A percentile compares a stretch with the other conserved stretches of the same genome.
Evolutionary conservation across 2,797 vertebrate genomes (phyloP).

Genomic region (Microctenopoma steveboyesi): DNA sequence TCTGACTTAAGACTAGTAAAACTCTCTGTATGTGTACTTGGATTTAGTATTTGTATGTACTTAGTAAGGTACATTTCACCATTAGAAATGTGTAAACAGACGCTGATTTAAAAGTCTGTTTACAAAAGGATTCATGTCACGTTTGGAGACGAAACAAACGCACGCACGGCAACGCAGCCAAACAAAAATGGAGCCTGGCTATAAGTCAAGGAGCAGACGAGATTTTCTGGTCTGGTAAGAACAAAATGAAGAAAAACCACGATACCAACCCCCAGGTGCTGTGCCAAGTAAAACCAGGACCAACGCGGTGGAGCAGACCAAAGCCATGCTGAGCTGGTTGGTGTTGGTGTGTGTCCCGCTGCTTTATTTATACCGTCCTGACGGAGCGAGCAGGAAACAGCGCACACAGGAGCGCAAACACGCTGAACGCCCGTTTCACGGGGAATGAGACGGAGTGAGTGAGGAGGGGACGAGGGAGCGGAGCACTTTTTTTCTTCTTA

Average conservation of each 20-base stretch:
- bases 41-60: not conserved
- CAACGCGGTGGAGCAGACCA: conserved; percentile 31
- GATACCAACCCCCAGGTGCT: conserved; percentile 63
- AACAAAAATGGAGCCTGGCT: conserved; percentile 55
- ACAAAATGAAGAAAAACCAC: not conserved
- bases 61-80: not conserved
- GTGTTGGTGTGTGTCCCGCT: not conserved
- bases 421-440: conserved; percentile 23
- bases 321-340: conserved; percentile 37
- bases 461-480: conserved; percentile 22
- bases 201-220: conserved; percentile 23
- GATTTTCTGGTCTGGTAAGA: not conserved
- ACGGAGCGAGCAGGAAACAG: conserved; percentile 34
- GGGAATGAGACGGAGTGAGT: conserved; percentile 4
- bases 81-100: not conserved
- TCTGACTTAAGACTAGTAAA: no score
- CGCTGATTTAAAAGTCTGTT: not conserved
- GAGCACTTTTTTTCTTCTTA: conserved; percentile 45
- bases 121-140: not conserved
- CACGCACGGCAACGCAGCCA: not conserved
- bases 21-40: no score
- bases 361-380: conserved; percentile 11
- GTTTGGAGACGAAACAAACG: conserved; percentile 6
- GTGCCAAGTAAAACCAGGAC: conserved; percentile 41
- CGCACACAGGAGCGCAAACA: conserved; percentile 17